Percentiles rank a stretch among this genome's conserved stretches.
Evolutionary conservation across 1,140 invertebrate species (phyloP).

Genomic region (Andricus grossulariae): DNA sequence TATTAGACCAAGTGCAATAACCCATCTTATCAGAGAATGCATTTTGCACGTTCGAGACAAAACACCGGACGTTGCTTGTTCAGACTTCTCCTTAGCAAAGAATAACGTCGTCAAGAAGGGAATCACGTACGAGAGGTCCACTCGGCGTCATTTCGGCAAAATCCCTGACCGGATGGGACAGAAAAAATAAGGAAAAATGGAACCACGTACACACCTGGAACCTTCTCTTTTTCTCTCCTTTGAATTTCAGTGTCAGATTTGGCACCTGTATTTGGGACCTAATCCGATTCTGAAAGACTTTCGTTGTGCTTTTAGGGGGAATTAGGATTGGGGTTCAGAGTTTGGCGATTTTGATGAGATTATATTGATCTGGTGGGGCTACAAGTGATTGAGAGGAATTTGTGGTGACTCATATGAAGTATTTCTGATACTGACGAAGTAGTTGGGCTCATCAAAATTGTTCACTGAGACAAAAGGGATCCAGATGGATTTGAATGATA

Average conservation of each 20-base stretch:
- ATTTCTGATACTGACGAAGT: too few species aligned
- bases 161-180: neutral
- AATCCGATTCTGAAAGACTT: constrained; percentile 8
- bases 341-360: neutral
- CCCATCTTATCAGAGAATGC: constrained; percentile 24
- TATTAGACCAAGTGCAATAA: constrained; percentile 1
- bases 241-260: too few species aligned
- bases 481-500: too few species aligned
- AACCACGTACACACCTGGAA: neutral
- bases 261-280: neutral
- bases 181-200: constrained; percentile 5
- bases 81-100: neutral
- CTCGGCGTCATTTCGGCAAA: constrained; percentile 19
- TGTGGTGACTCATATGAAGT: too few species aligned
- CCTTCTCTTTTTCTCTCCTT: neutral
- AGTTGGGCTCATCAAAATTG: too few species aligned
- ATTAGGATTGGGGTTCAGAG: neutral
- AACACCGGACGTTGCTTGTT: constrained; percentile 23
- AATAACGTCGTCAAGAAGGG: constrained; percentile 5
- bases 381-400: too few species aligned
- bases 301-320: neutral
- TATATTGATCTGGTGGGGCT: neutral
- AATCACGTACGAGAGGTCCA: constrained; percentile 28
- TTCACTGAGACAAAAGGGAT: too few species aligned
- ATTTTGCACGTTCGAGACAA: constrained; percentile 28